A percentile compares a stretch with the other conserved stretches of the same genome.
Conservation (phyloP, 2,113 vertebrate species). For the Centropristis striata region DNA sequence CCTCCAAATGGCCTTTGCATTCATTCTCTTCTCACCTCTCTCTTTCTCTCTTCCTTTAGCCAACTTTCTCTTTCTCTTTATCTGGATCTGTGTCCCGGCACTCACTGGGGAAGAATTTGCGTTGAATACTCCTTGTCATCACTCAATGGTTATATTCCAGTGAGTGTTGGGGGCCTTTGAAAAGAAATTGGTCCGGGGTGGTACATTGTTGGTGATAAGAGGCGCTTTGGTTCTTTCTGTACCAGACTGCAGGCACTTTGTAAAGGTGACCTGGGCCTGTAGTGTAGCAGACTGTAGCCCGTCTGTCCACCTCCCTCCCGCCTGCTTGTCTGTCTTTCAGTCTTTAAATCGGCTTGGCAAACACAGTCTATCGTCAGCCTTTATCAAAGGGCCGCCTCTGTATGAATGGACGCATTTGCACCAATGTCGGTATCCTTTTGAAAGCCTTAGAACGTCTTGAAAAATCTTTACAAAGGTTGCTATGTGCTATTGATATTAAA, state of each 20-base stretch:
- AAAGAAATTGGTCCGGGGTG: constrained; percentile 74
- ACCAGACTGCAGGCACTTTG: constrained; percentile 65
- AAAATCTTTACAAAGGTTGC: constrained; percentile 49
- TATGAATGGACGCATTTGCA: constrained; percentile 63
- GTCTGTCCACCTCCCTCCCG: constrained; percentile 41
- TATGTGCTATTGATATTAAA: constrained; percentile 61
- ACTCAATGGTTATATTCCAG: constrained; percentile 73
- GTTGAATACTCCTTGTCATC: constrained; percentile 76
- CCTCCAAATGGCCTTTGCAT: constrained; percentile 70
- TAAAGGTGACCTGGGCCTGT: constrained; percentile 73
- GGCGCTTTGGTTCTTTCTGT: constrained; percentile 68
- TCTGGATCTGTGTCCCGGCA: constrained; percentile 72
- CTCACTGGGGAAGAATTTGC: constrained; percentile 72
- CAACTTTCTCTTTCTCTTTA: constrained; percentile 70
- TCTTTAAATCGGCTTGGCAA: constrained; percentile 75
- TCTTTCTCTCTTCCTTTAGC: constrained; percentile 66
- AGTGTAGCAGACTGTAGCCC: constrained; percentile 51
- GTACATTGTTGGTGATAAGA: constrained; percentile 81
- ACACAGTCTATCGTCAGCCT: constrained; percentile 68
- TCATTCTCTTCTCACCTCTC: constrained; percentile 73
- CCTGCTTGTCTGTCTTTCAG: constrained; percentile 53
- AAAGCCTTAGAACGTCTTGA: constrained; percentile 49
- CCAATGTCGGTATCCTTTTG: constrained; percentile 50
- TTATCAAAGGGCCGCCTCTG: constrained; percentile 72
- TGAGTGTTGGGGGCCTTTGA: constrained; percentile 71